Conservation (phyloP, 1,140 invertebrate genomes). For the Caenorhabditis briggsae region DNA sequence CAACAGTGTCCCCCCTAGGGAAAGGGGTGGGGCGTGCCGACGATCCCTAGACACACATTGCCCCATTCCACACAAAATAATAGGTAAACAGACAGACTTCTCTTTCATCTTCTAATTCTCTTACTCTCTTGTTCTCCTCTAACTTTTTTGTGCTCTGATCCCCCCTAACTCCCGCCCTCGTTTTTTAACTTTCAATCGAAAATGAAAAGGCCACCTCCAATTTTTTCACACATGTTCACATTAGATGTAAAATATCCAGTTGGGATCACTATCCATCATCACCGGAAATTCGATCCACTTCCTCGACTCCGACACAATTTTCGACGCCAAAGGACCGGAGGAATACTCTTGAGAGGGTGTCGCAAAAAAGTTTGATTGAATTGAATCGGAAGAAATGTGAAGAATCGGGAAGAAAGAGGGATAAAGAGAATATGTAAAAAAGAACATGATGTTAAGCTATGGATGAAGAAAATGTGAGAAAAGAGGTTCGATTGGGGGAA, state of each 20-base stretch:
- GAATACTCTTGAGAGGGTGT: conserved; percentile 48
- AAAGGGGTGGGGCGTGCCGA: neutral
- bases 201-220: neutral
- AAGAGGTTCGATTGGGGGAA: neutral
- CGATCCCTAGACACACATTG: conserved; percentile 38
- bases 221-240: conserved; percentile 43
- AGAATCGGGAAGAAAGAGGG: neutral
- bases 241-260: conserved; percentile 37
- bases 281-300: conserved; percentile 19
- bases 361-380: conserved; percentile 51
- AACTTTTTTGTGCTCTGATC: conserved; percentile 12
- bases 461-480: neutral
- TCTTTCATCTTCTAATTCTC: conserved; percentile 41
- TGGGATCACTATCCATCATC: neutral
- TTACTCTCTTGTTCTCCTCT: neutral
- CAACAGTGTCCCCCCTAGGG: neutral
- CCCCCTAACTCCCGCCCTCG: neutral
- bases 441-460: conserved; percentile 28
- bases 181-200: neutral
- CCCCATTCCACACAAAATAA: conserved; percentile 36
- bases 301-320: conserved; percentile 23
- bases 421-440: neutral
- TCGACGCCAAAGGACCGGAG: conserved; percentile 45
- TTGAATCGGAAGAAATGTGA: neutral
- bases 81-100: conserved; percentile 22